These are phyloP conservation scores for Etheostoma cragini DNA, from an alignment of 2,113 vertebrate genomes.

Conservation along the genomic window DNA sequence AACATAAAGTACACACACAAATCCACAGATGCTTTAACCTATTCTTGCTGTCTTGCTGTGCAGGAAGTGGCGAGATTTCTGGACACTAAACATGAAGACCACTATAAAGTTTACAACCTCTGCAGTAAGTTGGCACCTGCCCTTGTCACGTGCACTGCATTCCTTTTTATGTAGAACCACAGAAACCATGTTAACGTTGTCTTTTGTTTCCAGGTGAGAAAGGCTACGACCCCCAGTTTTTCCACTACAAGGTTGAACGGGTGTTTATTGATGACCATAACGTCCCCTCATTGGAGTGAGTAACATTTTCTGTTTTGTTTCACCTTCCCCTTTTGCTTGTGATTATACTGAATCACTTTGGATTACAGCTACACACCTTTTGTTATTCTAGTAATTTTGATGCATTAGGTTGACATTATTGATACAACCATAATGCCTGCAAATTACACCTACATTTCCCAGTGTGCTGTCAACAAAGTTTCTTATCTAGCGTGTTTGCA, in stretches of 20 bases:
- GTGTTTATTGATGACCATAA: constrained; percentile 96
- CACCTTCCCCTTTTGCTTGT: not conserved
- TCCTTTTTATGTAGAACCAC: not conserved
- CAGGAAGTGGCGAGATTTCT: constrained; percentile 95
- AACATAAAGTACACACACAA: not conserved
- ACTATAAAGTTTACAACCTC: constrained; percentile 96
- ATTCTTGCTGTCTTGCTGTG: constrained; percentile 26
- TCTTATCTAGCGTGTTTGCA: not conserved
- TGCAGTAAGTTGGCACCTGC: constrained; percentile 89
- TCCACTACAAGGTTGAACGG: constrained; percentile 92
- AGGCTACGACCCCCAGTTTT: constrained; percentile 91
- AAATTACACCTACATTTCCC: not conserved
- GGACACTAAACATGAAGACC: constrained; percentile 90
- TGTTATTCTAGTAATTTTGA: not conserved
- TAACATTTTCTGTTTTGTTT: constrained; percentile 18
- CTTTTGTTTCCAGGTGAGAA: constrained; percentile 88
- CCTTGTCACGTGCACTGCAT: not conserved
- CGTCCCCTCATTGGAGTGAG: constrained; percentile 92
- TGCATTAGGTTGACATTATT: not conserved
- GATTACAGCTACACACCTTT: not conserved
- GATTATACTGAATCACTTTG: not conserved
- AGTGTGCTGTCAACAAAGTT: not conserved
- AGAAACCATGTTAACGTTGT: not conserved
- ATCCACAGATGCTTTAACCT: not conserved
- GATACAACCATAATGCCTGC: not conserved